A percentile compares a stretch with the other conserved stretches of the same genome.
Conservation (phyloP, 2,797 vertebrate genomes). For the Spea hammondii region DNA sequence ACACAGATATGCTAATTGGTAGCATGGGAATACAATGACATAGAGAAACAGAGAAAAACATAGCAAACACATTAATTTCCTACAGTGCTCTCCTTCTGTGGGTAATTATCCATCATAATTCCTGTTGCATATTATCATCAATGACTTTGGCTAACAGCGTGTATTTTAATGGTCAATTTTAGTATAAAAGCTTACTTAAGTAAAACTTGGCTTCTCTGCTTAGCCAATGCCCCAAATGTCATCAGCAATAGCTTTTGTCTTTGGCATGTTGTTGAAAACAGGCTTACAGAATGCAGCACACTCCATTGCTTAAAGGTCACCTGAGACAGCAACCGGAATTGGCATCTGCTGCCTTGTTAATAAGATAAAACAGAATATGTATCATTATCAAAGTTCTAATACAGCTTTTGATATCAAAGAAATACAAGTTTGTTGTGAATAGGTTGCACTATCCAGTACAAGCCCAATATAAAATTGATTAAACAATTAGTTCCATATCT, state of each 20-base stretch:
- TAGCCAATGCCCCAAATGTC: neutral
- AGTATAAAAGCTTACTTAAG: neutral
- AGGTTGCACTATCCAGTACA: too few relatives aligned
- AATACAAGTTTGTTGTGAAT: too few relatives aligned
- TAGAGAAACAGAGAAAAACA: constrained; percentile 41
- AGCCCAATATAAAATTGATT: too few relatives aligned
- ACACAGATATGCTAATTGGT: constrained; percentile 49
- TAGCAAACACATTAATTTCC: constrained; percentile 40
- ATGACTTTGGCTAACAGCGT: constrained; percentile 22
- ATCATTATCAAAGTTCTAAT: too few relatives aligned
- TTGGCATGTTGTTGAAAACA: neutral
- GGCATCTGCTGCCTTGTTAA: neutral
- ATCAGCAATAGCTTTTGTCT: neutral
- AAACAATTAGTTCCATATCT: too few relatives aligned
- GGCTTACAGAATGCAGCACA: neutral
- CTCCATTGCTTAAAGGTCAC: neutral
- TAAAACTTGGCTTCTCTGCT: neutral
- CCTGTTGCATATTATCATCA: constrained; percentile 8
- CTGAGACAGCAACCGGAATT: neutral
- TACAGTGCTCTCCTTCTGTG: constrained; percentile 38
- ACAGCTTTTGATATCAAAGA: too few relatives aligned
- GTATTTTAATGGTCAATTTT: neutral
- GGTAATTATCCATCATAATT: constrained; percentile 47
- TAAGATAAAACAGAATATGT: neutral
- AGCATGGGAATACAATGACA: constrained; percentile 36